Conservation (phyloP, 2,113 vertebrate genomes). For the Erinaceus europaeus region DNA sequence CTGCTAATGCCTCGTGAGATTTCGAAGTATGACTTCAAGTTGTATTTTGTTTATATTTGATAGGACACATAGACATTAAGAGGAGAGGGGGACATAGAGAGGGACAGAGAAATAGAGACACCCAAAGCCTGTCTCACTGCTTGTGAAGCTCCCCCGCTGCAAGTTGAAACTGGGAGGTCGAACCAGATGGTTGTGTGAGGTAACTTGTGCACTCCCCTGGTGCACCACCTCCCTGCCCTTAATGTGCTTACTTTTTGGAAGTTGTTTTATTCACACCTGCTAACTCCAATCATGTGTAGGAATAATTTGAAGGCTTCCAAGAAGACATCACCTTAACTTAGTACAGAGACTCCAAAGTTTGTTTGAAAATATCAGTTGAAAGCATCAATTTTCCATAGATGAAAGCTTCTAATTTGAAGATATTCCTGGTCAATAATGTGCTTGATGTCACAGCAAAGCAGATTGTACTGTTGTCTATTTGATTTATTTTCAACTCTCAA, state of each 20-base stretch:
- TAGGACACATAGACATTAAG: too few species aligned
- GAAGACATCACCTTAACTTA: constrained; percentile 24
- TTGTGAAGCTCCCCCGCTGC: too few species aligned
- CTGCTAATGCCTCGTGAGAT: constrained; percentile 9
- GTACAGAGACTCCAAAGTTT: background rate
- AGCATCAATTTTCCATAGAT: background rate
- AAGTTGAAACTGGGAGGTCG: too few species aligned
- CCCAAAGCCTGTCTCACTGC: too few species aligned
- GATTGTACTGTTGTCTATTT: background rate
- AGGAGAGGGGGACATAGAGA: too few species aligned
- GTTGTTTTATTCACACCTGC: background rate
- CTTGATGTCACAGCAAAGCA: background rate
- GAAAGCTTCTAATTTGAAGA: background rate
- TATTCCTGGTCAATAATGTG: background rate
- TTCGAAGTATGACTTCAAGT: background rate
- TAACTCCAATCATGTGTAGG: background rate
- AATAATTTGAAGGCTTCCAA: constrained; percentile 24
- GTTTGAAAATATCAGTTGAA: background rate
- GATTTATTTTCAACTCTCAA: background rate
- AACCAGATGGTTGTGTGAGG: too few species aligned
- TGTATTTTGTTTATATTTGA: too few species aligned
- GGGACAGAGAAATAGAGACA: too few species aligned
- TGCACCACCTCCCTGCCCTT: too few species aligned
- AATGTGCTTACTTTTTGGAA: constrained; percentile 36
- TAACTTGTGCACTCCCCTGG: too few species aligned